A percentile compares a stretch with the other conserved stretches of the same genome.
Conservation (phyloP, 1,140 invertebrate genomes). For the Bombus consobrinus region DNA sequence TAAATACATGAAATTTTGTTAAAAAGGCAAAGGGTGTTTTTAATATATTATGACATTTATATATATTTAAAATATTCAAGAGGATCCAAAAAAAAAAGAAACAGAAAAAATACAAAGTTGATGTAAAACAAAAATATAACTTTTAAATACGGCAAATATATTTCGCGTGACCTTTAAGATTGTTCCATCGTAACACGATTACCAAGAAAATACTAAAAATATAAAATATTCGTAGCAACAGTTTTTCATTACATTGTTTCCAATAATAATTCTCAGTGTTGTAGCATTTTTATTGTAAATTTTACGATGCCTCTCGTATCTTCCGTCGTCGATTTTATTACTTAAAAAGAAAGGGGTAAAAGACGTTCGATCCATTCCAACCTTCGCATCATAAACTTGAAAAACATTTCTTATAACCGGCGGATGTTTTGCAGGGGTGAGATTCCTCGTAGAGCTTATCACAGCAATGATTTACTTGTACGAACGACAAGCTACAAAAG, state of each 20-base stretch:
- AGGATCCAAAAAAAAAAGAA: no score
- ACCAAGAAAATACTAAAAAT: neutral
- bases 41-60: no score
- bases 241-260: neutral
- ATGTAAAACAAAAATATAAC: no score
- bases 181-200: neutral
- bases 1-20: no score
- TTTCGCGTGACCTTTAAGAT: neutral
- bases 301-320: constrained; percentile 25
- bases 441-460: constrained; percentile 66
- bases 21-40: no score
- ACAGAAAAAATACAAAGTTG: no score
- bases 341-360: constrained; percentile 57
- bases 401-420: constrained; percentile 70
- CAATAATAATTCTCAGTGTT: neutral
- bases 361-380: constrained; percentile 41
- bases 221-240: neutral
- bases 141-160: no score
- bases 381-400: constrained; percentile 62
- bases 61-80: no score
- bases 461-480: constrained; percentile 62
- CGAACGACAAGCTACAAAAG: constrained; percentile 53
- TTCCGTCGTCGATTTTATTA: constrained; percentile 36
- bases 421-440: constrained; percentile 62
- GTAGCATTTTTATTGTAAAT: constrained; percentile 52